Base-by-base conservation (phyloP, 2,888 invertebrate species). In the Heliconius sara region DNA sequence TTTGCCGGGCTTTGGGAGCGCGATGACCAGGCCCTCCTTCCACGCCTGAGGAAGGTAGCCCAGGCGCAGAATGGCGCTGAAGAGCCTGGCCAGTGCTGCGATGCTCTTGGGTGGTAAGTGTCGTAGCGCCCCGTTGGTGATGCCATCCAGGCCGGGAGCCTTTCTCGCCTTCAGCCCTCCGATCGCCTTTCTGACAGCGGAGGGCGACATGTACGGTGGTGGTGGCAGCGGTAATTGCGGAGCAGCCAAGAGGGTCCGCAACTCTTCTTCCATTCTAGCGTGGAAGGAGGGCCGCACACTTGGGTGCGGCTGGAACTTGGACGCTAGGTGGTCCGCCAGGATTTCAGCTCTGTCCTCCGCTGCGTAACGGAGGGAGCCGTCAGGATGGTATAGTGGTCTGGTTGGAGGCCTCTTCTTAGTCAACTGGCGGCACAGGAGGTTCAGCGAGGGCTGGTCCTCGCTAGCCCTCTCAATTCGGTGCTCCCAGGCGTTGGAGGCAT, bases 1-100 rank as follows among this genome's bases (percentile, higher is more conserved):
- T 34, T 87, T 87, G 0, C 84, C 83, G 0, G 79, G 84, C 25
- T 87, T 86, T 0, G 84, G 85, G 0, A 86, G 10, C 63, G 84
- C 73, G 0, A 85, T 83, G 5, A 86, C 80, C 0, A 30, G 65
- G 0, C 84, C 84, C 0, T 12, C 47, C 25, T 85, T 86, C 85
- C 85, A 86, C 27, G 27, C 27, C 27, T 57, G 0, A 2, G 79
- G 79, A 25, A 79, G 82, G 76, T 83, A 81, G 0, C 82, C 82
- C 13, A 80, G 80, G 39, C 84, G 80, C 9, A 84, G 12, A 19
- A 84, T 79, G 0, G 83, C 83, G 52, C 83, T 85, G 65, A 76
- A 84, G 1, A 84, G 76, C 0, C 80, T 68, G 3, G 83, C 75
- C 3, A 84, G 0, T 0, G 83, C 79, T 1, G 60, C 82, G 0